Percentiles rank a stretch among this genome's conserved stretches.
phyloP scores from a whole-genome alignment of 1,140 invertebrate species.

The Drosophila hydei region DNA sequence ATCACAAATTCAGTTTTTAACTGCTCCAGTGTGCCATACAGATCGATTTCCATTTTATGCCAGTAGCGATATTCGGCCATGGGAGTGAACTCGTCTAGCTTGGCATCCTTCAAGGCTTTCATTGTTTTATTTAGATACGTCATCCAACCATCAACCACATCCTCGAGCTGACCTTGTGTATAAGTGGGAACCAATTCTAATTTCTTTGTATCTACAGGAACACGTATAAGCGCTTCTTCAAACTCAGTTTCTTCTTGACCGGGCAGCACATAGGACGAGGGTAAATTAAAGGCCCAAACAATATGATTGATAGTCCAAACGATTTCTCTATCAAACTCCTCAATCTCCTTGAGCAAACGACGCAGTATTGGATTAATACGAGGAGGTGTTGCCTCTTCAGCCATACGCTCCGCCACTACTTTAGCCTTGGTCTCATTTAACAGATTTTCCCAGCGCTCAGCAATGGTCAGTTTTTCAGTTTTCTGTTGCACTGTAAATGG shows the following conservation, averaged over 20 bases:
- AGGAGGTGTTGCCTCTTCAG: constrained; percentile 59
- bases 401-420: constrained; percentile 62
- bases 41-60: constrained; percentile 90
- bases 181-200: constrained; percentile 84
- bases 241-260: constrained; percentile 83
- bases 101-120: constrained; percentile 84
- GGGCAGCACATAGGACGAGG: constrained; percentile 85
- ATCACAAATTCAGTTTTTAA: constrained; percentile 89
- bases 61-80: constrained; percentile 93
- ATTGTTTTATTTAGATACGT: constrained; percentile 86
- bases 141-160: constrained; percentile 87
- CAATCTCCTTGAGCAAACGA: constrained; percentile 66
- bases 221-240: constrained; percentile 85
- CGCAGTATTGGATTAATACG: constrained; percentile 65
- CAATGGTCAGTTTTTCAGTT: constrained; percentile 69
- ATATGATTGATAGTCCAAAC: constrained; percentile 87
- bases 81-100: constrained; percentile 88
- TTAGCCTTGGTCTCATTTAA: constrained; percentile 72
- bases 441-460: constrained; percentile 75
- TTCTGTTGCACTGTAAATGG: constrained; percentile 48
- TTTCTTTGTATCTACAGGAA: constrained; percentile 84
- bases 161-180: constrained; percentile 86
- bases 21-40: constrained; percentile 92
- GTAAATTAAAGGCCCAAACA: constrained; percentile 87
- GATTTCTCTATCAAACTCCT: constrained; percentile 68